Conservation (phyloP, 2,888 invertebrate genomes). For the Tineola bisselliella region DNA sequence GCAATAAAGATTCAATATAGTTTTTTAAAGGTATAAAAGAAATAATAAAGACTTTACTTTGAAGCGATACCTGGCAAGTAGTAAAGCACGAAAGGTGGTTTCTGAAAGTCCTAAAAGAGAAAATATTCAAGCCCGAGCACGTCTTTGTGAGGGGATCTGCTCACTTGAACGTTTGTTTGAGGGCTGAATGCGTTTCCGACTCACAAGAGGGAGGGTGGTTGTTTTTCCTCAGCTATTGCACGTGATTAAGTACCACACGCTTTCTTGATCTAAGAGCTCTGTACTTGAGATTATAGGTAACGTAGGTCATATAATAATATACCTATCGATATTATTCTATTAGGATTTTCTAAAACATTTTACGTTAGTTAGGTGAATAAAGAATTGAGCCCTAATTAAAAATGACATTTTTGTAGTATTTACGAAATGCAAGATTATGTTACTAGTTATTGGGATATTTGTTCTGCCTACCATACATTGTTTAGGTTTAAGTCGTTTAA, state of each 20-base stretch:
- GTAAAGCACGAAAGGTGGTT: not conserved
- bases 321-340: no score
- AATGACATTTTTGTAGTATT: no score
- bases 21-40: no score
- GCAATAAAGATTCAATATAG: no score
- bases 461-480: no score
- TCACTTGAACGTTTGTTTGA: conserved; percentile 10
- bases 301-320: no score
- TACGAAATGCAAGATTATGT: no score
- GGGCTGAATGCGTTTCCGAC: conserved; percentile 8
- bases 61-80: not conserved
- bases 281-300: not conserved
- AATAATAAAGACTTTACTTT: not conserved
- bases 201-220: conserved; percentile 17
- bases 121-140: conserved; percentile 2
- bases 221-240: conserved; percentile 22
- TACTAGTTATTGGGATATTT: no score
- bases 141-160: conserved; percentile 1
- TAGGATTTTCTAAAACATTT: not conserved
- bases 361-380: not conserved
- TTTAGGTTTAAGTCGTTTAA: no score
- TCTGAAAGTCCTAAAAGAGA: conserved; percentile 1
- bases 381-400: no score
- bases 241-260: conserved; percentile 38
- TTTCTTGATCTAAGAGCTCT: not conserved